Conservation (phyloP, 2,888 invertebrate species). For the Eugnorisma glareosa region DNA sequence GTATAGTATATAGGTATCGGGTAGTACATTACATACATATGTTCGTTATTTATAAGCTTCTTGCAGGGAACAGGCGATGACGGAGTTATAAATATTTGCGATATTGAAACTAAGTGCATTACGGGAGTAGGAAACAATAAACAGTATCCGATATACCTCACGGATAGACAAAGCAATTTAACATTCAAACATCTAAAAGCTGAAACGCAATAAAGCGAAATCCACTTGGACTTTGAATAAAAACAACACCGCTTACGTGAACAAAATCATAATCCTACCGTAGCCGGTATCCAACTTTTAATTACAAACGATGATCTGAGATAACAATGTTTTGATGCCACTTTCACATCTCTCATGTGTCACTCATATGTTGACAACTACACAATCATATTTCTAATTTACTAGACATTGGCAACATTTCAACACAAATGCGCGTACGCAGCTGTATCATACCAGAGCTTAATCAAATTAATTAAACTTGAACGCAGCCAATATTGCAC, state of each 20-base stretch:
- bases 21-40: slow-evolving; percentile 38
- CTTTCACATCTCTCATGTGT: slow-evolving; percentile 23
- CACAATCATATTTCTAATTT: slow-evolving; percentile 4
- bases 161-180: slow-evolving; percentile 43
- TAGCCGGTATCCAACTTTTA: neutral
- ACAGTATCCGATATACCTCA: slow-evolving; percentile 60
- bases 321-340: slow-evolving; percentile 7
- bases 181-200: slow-evolving; percentile 41
- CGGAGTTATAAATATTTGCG: slow-evolving; percentile 63
- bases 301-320: slow-evolving; percentile 6
- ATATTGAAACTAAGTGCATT: slow-evolving; percentile 61
- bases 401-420: neutral
- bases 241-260: slow-evolving; percentile 5
- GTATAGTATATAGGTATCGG: too few species aligned
- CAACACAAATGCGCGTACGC: neutral
- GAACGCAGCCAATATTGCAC: slow-evolving; percentile 24
- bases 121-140: slow-evolving; percentile 61
- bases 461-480: slow-evolving; percentile 38
- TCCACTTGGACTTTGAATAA: slow-evolving; percentile 35
- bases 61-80: slow-evolving; percentile 51
- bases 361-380: neutral
- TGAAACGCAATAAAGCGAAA: slow-evolving; percentile 38
- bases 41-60: slow-evolving; percentile 51
- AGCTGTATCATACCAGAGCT: neutral
- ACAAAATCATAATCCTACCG: neutral